Base-by-base conservation (phyloP, 2,888 invertebrate genomes). In the Volucella zonaria region DNA sequence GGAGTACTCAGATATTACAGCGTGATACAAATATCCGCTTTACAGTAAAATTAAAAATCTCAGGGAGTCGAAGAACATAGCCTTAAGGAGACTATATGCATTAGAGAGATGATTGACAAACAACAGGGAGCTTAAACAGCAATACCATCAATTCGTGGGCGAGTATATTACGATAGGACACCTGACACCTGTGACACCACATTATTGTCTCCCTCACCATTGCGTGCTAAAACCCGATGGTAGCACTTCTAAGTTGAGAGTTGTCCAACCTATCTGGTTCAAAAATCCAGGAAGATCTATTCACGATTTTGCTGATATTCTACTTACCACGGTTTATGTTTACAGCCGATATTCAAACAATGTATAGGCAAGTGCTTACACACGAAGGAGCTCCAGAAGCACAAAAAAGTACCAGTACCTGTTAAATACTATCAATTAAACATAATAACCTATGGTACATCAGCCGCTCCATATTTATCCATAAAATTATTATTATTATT, bases 381-480 rank as follows among this genome's bases (percentile, higher is more conserved):
- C 31, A 31, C 31, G 31, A 6, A 31, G 31, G 6, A 31, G 31
- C 0, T 6, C n/a, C n/a, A 31, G 31, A 6, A 31, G 1, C 0
- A n/a, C n/a, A 31, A 31, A 6, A 6, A 31, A 6, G 6, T 6
- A 31, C 6, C 31, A 6, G 31, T 6, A 31, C 31, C 31, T 4
- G 31, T 31, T 6, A 31, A 31, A 31, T 31, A 6, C 6, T 31
- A 31, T 31, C 31, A 31, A 6, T 0, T 31, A 31, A 31, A 31
- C 31, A 31, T 3, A 3, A 3, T 23, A 23, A 23, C 23, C 31
- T 1, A 31, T 31, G 15, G 4, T 2, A 6, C 49, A 49, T 49
- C n/a, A 49, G 49, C 49, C 49, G 49, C 14, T 49, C 49, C 14
- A 14, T 49, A 49, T 49, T 49, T 14, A 49, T 14, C 49, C 14